These are phyloP conservation scores for Cydia amplana DNA, from an alignment of 1,140 invertebrate genomes.

Conservation along the genomic window DNA sequence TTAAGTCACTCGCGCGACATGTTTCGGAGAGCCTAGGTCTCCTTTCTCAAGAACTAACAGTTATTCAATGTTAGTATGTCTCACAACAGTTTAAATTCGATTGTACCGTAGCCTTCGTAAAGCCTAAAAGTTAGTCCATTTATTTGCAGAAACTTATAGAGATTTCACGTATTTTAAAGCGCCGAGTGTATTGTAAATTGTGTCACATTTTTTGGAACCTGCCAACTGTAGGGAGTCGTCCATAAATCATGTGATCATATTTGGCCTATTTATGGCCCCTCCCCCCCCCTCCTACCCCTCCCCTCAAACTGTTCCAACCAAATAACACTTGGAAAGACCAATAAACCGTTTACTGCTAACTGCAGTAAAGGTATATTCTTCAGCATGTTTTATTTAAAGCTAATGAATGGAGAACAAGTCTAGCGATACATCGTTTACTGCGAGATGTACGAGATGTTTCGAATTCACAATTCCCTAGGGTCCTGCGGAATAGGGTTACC, in stretches of 20 bases:
- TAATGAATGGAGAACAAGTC: conserved; percentile 13
- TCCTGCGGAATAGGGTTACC: not conserved
- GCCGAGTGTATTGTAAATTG: too few relatives aligned
- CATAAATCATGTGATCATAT: too few relatives aligned
- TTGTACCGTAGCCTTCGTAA: conserved; percentile 7
- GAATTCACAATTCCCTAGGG: conserved; percentile 20
- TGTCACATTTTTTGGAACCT: too few relatives aligned
- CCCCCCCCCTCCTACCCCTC: too few relatives aligned
- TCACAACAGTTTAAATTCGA: too few relatives aligned
- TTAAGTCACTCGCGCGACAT: too few relatives aligned
- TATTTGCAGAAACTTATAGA: not conserved
- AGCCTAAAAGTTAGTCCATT: conserved; percentile 1
- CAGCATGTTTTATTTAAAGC: conserved; percentile 8
- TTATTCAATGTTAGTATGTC: too few relatives aligned
- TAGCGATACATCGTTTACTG: conserved; percentile 15
- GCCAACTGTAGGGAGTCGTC: too few relatives aligned
- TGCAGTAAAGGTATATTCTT: not conserved
- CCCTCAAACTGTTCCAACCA: not conserved
- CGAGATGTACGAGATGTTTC: conserved; percentile 17
- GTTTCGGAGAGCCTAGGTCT: too few relatives aligned
- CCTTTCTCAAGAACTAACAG: too few relatives aligned
- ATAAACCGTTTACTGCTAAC: conserved; percentile 6
- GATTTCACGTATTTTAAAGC: too few relatives aligned
- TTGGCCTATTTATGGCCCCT: too few relatives aligned
- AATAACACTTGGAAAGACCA: not conserved